Evolutionary conservation across 2,113 vertebrate genomes (phyloP), one percentile per base, ranked within the genome.

Genomic region (Rhinolophus ferrumequinum): DNA sequence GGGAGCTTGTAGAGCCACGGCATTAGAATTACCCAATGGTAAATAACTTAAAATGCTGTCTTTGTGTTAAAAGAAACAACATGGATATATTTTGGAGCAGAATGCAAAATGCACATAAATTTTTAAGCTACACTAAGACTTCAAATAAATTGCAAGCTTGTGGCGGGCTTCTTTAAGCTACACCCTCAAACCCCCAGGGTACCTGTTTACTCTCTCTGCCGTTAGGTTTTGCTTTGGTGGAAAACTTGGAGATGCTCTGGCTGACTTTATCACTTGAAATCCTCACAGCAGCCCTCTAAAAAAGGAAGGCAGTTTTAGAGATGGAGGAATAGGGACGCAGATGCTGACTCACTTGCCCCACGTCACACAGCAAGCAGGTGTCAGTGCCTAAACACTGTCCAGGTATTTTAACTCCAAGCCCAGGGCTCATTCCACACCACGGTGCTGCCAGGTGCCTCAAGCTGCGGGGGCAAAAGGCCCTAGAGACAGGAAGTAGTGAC

Each of bases 61-160:
- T 92, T 50, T 38, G n/a, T 38, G 9, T 95, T 89, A 50, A 79
- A 92, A 96, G 96, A 58, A 83, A 58, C 41, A 76, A 54, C 64
- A 9, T 3, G 6, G 58, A 24, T 76, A 58, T 89, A 72, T 66
- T 60, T 92, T 56, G 95, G 86, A 94, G 79, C 93, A 66, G 93
- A 86, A 97, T 94, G 95, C 93, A 95, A 97, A 96, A 66, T 28
- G 52, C 79, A 85, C 93, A 93, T 97, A 73, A 89, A 97, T 90
- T 94, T 97, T 97, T 94, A 92, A 97, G 91, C 86, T 64, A 52
- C 21, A 60, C 62, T 30, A 85, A 94, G 83, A 92, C 93, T 97
- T 97, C 96, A 97, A 93, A 95, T 94, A 84, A 64, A 82, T 26
- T 12, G n/a, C 1, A 5, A 82, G 88, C 85, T 93, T 28, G 84